A percentile compares a stretch with the other conserved stretches of the same genome.
These are phyloP conservation scores for Drosophila busckii DNA, from an alignment of 1,140 invertebrate species.

Conservation along the genomic window DNA sequence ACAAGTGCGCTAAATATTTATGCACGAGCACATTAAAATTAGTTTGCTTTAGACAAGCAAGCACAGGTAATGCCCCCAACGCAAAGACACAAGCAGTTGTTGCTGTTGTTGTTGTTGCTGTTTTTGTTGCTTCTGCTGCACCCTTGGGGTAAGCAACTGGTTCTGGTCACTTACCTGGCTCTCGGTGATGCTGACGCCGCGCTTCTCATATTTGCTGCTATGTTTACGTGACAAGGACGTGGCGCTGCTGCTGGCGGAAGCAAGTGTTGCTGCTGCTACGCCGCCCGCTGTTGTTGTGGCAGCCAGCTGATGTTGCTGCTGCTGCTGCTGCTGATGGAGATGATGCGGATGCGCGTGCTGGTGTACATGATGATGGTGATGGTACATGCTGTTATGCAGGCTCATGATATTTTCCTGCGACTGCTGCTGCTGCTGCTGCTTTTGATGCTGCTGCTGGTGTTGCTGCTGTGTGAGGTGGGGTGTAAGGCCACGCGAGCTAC, in stretches of 20 bases:
- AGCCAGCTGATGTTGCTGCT: constrained; percentile 47
- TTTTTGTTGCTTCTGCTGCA: neutral
- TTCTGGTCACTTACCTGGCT: constrained; percentile 65
- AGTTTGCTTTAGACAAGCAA: too few relatives aligned
- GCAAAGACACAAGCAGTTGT: neutral
- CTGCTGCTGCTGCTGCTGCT: constrained; percentile 34
- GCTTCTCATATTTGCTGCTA: constrained; percentile 78
- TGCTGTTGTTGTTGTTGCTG: constrained; percentile 3
- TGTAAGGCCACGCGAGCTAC: constrained; percentile 82
- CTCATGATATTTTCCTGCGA: constrained; percentile 57
- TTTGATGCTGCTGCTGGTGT: constrained; percentile 32
- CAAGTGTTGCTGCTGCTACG: constrained; percentile 23
- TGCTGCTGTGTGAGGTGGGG: constrained; percentile 75
- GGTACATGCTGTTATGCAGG: constrained; percentile 75
- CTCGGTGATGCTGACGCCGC: constrained; percentile 71
- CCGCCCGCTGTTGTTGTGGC: constrained; percentile 5
- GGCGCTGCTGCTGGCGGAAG: constrained; percentile 50
- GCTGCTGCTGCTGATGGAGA: constrained; percentile 33
- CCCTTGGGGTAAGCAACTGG: neutral
- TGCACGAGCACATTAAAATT: neutral
- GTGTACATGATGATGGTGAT: constrained; percentile 59
- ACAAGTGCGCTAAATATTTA: neutral
- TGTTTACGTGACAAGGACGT: constrained; percentile 69
- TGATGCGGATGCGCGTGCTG: constrained; percentile 44
- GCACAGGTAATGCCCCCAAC: too few relatives aligned